Percentiles rank a stretch among this genome's conserved stretches.
These are phyloP conservation scores for Morus bassanus DNA, from an alignment of 2,797 vertebrate genomes.

Conservation along the genomic window DNA sequence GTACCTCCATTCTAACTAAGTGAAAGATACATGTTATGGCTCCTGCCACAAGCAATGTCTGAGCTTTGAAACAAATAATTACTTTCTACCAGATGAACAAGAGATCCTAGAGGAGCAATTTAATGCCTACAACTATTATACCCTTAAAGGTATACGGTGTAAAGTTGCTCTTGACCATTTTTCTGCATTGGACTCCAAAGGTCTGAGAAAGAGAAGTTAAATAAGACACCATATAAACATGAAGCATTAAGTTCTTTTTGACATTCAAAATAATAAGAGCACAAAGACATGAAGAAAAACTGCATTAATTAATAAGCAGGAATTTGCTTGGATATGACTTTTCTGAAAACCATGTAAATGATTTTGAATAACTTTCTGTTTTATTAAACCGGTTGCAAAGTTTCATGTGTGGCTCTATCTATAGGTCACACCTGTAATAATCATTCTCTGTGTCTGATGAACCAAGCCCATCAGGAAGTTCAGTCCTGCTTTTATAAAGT, in stretches of 20 bases:
- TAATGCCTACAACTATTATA: neutral
- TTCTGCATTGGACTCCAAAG: neutral
- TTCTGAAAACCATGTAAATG: neutral
- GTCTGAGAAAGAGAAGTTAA: neutral
- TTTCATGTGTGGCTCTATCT: neutral
- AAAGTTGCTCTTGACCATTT: neutral
- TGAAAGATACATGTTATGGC: neutral
- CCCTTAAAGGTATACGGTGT: neutral
- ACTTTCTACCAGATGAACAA: neutral
- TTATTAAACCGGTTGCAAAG: neutral
- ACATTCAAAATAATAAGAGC: neutral
- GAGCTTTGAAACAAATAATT: conserved; percentile 4
- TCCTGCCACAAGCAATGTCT: neutral
- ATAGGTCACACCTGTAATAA: neutral
- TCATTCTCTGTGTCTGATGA: neutral
- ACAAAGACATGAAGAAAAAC: neutral
- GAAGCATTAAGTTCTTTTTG: neutral
- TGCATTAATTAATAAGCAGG: neutral
- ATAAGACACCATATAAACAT: neutral
- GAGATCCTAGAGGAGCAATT: neutral
- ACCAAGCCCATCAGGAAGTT: neutral
- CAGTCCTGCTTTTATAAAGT: neutral
- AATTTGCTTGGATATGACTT: neutral
- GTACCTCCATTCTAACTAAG: neutral
- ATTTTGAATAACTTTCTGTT: neutral